Evolutionary conservation across 2,113 vertebrate genomes (phyloP).

Genomic region (Picathartes gymnocephalus): DNA sequence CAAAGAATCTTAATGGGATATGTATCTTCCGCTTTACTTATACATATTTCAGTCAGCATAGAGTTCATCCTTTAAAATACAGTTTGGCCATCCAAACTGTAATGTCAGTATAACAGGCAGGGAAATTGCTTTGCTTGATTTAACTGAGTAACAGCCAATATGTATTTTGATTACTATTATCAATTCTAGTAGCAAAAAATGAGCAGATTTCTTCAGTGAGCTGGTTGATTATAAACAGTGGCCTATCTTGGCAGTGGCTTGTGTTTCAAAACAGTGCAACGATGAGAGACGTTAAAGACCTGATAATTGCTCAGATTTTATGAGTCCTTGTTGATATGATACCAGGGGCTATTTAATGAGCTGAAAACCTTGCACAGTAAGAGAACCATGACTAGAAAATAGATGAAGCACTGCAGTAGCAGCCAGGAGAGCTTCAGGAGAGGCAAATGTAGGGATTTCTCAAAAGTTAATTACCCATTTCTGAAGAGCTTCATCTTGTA

Average conservation of each 20-base stretch:
- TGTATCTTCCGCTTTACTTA: background rate
- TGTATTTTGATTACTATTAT: slow-evolving; percentile 19
- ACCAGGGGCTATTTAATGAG: background rate
- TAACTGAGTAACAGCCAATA: background rate
- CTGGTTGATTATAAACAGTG: background rate
- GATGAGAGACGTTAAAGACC: background rate
- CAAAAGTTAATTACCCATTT: background rate
- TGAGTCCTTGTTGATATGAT: background rate
- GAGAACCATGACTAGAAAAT: background rate
- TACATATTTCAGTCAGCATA: background rate
- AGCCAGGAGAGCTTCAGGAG: background rate
- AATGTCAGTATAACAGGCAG: background rate
- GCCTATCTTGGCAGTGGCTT: background rate
- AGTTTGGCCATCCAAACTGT: background rate
- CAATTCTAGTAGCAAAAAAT: background rate
- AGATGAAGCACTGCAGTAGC: rapidly evolving
- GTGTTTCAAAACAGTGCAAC: background rate
- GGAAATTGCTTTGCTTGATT: slow-evolving; percentile 39
- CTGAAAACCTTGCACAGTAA: background rate
- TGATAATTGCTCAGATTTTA: background rate
- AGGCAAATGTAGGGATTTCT: background rate
- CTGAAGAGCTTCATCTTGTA: background rate
- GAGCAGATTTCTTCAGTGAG: background rate
- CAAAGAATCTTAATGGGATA: background rate
- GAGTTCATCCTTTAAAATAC: slow-evolving; percentile 10